A percentile compares a stretch with the other conserved stretches of the same genome.
Evolutionary conservation across 2,113 vertebrate species (phyloP).

Genomic region (Rallus limicola): DNA sequence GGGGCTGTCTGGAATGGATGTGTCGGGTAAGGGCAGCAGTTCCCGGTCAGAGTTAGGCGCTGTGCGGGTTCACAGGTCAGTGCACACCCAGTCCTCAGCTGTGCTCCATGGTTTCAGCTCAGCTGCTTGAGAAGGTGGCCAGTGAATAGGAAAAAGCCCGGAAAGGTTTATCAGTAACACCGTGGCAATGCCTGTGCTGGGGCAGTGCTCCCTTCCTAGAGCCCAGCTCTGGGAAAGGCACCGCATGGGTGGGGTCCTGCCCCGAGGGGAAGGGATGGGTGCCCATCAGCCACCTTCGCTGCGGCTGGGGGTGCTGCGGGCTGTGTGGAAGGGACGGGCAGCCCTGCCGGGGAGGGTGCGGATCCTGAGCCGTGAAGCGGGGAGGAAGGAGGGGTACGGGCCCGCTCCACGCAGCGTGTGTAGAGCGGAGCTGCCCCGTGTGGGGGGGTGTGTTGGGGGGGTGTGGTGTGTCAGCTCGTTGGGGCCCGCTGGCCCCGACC

Average conservation of each 20-base stretch:
- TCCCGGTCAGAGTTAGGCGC: not conserved
- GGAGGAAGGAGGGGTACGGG: too few relatives aligned
- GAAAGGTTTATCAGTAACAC: too few relatives aligned
- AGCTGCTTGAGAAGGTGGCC: not conserved
- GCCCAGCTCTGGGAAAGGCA: too few relatives aligned
- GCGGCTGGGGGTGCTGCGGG: not conserved
- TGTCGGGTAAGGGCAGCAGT: fast-evolving
- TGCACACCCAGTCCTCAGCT: not conserved
- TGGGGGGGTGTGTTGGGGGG: too few relatives aligned
- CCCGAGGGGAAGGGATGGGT: not conserved
- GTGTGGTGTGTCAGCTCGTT: too few relatives aligned
- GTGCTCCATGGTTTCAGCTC: fast-evolving
- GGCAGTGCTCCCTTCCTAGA: not conserved
- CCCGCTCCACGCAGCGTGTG: too few relatives aligned
- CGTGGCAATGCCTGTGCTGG: not conserved
- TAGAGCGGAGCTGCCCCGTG: too few relatives aligned
- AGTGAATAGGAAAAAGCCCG: not conserved
- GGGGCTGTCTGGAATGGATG: not conserved
- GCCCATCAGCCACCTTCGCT: too few relatives aligned
- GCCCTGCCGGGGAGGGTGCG: too few relatives aligned
- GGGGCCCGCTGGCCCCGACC: too few relatives aligned
- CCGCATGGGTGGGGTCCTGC: not conserved
- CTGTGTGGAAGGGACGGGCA: not conserved
- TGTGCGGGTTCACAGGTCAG: not conserved
- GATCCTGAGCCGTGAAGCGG: too few relatives aligned